Conservation (phyloP, 2,888 invertebrate genomes). For the Theretra japonica region DNA sequence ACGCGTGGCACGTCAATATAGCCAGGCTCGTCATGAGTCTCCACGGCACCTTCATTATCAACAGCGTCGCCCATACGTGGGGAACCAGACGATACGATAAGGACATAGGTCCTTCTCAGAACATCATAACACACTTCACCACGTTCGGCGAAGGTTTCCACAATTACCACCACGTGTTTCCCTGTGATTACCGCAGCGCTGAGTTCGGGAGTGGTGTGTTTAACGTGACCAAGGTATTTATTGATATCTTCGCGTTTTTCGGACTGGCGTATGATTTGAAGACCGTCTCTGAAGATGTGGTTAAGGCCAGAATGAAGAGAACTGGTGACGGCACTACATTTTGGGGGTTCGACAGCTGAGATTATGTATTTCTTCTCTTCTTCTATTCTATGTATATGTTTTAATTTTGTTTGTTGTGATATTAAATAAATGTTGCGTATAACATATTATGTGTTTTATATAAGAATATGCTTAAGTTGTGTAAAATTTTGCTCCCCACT, state of each 20-base stretch:
- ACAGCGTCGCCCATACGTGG: slow-evolving; percentile 85
- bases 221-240: slow-evolving; percentile 42
- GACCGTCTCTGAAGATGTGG: slow-evolving; percentile 28
- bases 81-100: slow-evolving; percentile 74
- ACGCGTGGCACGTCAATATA: slow-evolving; percentile 39
- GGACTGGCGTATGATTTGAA: slow-evolving; percentile 38
- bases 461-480: no score
- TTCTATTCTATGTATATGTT: no score
- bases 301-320: slow-evolving; percentile 30
- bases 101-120: slow-evolving; percentile 48
- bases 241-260: slow-evolving; percentile 38
- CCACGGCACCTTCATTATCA: slow-evolving; percentile 81
- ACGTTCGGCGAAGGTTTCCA: slow-evolving; percentile 59
- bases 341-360: neutral
- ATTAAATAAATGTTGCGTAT: no score
- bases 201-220: slow-evolving; percentile 51
- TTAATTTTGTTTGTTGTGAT: no score
- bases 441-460: no score
- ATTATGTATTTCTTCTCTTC: slow-evolving; percentile 27
- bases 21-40: slow-evolving; percentile 32
- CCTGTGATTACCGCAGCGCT: slow-evolving; percentile 55
- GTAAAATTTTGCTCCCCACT: no score
- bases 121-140: slow-evolving; percentile 36
- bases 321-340: slow-evolving; percentile 33
- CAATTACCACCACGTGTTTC: slow-evolving; percentile 60